Conservation (phyloP, 2,888 invertebrate species). For the Saturnia japonica region DNA sequence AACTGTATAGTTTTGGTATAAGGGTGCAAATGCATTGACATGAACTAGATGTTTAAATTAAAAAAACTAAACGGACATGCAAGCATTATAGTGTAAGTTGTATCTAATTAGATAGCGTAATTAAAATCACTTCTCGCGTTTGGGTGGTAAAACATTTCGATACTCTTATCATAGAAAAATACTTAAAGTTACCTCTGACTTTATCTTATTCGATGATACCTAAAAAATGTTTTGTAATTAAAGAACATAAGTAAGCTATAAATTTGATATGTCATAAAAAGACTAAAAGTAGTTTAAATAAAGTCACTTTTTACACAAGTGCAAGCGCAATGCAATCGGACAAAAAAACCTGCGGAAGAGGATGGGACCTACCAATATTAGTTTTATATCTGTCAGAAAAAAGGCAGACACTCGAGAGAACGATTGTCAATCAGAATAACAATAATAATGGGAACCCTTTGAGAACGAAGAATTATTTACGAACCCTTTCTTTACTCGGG, state of each 20-base stretch:
- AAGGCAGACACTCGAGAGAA: constrained; percentile 72
- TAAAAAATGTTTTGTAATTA: constrained; percentile 14
- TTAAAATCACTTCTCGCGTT: constrained; percentile 68
- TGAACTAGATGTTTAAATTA: constrained; percentile 39
- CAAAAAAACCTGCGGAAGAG: constrained; percentile 78
- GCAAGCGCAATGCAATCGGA: constrained; percentile 62
- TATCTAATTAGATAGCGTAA: constrained; percentile 78
- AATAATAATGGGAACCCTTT: constrained; percentile 76
- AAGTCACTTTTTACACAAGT: constrained; percentile 63
- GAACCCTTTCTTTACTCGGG: constrained; percentile 68
- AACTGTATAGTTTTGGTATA: constrained; percentile 36
- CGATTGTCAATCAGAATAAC: constrained; percentile 75
- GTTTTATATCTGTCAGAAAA: constrained; percentile 79
- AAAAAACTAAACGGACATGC: constrained; percentile 60
- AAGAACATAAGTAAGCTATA: constrained; percentile 32
- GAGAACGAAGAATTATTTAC: constrained; percentile 54
- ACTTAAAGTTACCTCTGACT: constrained; percentile 38
- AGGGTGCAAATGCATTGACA: constrained; percentile 30
- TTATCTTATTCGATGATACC: constrained; percentile 31
- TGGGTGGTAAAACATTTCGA: constrained; percentile 65
- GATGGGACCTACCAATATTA: constrained; percentile 81
- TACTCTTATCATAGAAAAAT: constrained; percentile 54
- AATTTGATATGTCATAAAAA: constrained; percentile 51
- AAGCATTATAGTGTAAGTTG: constrained; percentile 66
- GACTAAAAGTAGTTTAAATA: constrained; percentile 68